Percentiles rank a stretch among this genome's conserved stretches.
These are phyloP conservation scores for Alca torda DNA, from an alignment of 2,797 vertebrate genomes.

Conservation along the genomic window DNA sequence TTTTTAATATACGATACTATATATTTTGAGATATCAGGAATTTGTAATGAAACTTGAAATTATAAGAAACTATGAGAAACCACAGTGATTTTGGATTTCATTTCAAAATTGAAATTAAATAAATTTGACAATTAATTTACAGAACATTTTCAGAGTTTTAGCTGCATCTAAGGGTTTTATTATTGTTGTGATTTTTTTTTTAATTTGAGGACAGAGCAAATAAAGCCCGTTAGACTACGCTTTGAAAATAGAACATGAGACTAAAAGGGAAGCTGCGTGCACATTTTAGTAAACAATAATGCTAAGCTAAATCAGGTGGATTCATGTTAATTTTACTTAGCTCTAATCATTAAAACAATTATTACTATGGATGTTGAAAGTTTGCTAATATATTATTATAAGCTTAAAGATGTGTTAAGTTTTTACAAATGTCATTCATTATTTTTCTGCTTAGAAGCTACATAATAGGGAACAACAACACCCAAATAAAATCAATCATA, in stretches of 20 bases:
- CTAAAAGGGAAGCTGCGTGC: background rate
- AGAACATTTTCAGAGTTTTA: background rate
- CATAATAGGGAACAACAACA: background rate
- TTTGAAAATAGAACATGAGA: background rate
- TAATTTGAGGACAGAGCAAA: background rate
- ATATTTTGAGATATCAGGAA: background rate
- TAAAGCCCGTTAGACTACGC: background rate
- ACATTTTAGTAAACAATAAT: background rate
- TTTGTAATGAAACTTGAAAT: background rate
- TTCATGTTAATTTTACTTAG: background rate
- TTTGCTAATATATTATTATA: background rate
- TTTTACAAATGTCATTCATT: background rate
- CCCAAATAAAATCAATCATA: background rate
- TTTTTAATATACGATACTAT: background rate
- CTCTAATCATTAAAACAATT: background rate
- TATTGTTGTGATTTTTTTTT: background rate
- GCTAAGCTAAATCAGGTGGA: background rate
- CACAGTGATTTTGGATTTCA: background rate
- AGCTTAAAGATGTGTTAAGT: background rate
- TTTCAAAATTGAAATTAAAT: background rate
- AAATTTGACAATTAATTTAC: background rate
- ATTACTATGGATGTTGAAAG: background rate
- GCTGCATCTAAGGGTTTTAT: accelerated
- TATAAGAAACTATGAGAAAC: background rate
- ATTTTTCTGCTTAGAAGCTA: background rate